phyloP scores from a whole-genome alignment of 1,140 invertebrate genomes.

The Carposina sasakii region DNA sequence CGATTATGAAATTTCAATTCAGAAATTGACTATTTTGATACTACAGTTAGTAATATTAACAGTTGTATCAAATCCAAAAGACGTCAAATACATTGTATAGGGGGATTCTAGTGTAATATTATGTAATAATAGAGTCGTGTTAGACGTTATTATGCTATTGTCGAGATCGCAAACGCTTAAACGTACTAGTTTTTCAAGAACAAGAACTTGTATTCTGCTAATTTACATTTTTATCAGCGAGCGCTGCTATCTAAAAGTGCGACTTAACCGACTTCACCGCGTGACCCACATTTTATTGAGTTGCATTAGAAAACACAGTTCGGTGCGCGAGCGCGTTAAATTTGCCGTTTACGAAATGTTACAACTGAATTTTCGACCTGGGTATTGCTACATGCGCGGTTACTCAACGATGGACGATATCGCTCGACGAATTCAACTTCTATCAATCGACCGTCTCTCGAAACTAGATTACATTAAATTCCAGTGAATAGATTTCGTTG shows the following conservation, averaged over 20 bases:
- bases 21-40: too few relatives aligned
- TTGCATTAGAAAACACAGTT: constrained; percentile 63
- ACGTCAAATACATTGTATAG: too few relatives aligned
- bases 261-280: constrained; percentile 22
- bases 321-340: constrained; percentile 59
- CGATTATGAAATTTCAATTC: too few relatives aligned
- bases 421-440: constrained; percentile 40
- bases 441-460: constrained; percentile 12
- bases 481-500: neutral
- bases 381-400: constrained; percentile 55
- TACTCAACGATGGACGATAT: constrained; percentile 60
- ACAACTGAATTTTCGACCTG: constrained; percentile 64
- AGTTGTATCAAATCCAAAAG: too few relatives aligned
- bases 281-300: constrained; percentile 59
- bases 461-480: constrained; percentile 1
- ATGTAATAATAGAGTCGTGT: too few relatives aligned
- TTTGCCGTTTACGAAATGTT: constrained; percentile 68
- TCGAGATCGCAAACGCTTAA: too few relatives aligned
- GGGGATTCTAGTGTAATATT: too few relatives aligned
- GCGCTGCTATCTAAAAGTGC: neutral
- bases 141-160: too few relatives aligned
- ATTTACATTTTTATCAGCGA: too few relatives aligned
- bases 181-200: too few relatives aligned
- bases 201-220: too few relatives aligned
- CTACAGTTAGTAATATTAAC: too few relatives aligned